Base-by-base conservation (phyloP, 1,140 invertebrate species). In the Agrypnia vestita region DNA sequence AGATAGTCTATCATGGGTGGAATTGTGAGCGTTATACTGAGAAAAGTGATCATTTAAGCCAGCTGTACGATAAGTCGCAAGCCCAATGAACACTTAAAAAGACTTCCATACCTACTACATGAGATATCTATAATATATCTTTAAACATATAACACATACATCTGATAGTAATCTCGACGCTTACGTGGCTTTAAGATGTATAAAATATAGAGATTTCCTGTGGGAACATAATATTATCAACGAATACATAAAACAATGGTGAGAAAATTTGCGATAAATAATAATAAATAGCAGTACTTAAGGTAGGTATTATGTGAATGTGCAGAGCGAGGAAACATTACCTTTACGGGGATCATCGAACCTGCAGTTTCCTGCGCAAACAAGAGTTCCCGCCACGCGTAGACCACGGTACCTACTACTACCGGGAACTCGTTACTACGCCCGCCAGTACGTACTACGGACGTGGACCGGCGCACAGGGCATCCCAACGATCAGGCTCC, bases 401-500 rank as follows among this genome's bases (percentile, higher is more conserved):
- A 59, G 19, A 46, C 73, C 51, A 75, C 73, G 73, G 15, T 75
- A 35, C 21, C 49, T 55, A 35, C 35, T 73, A 75, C 73, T 47
- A 75, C 53, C 35, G n/a, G 15, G 35, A 49, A 69, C 64, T 69
- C 46, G 44, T 75, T 75, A 75, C 73, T 56, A 75, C 73, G 53
- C 21, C 53, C 53, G 51, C 43, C 44, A 44, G 25, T 56, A 53
- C 72, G 13, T 75, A 61, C 35, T 46, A 61, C 43, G 73, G 46
- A 15, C 35, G 4, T 17, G 15, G 44, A 17, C 64, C 15, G 44
- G 43, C 15, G 43, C n/a, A 10, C 64, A 69, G 64, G 19, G 64
- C 43, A 44, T 15, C n/a, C 35, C 53, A 75, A 75, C 47, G 13
- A 0, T 35, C 25, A 35, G 6, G 25, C 25, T 6, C 25, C 25